Conservation (phyloP, 1,140 invertebrate genomes). For the Stegodyphus mimosarum region DNA sequence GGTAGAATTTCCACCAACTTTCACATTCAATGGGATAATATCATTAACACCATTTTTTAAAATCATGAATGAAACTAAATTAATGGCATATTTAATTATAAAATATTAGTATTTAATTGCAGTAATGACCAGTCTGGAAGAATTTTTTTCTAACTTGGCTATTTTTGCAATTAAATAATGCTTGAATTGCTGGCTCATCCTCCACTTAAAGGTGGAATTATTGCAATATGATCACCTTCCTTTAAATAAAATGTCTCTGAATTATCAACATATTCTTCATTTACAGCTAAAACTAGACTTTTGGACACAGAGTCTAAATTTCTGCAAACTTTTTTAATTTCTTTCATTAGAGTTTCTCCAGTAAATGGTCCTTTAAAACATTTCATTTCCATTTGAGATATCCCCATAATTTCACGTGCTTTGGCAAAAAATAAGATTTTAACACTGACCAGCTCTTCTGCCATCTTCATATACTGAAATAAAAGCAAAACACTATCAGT, state of each 20-base stretch:
- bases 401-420: conserved; percentile 55
- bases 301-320: conserved; percentile 14
- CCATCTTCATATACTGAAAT: conserved; percentile 6
- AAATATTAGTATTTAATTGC: no score
- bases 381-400: conserved; percentile 13
- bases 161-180: no score
- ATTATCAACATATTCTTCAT: conserved; percentile 57
- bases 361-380: conserved; percentile 7
- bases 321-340: conserved; percentile 16
- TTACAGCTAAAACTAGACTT: conserved; percentile 51
- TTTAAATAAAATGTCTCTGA: conserved; percentile 33
- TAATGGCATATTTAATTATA: no score
- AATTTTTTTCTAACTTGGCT: no score
- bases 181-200: conserved; percentile 24
- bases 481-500: not conserved
- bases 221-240: conserved; percentile 59
- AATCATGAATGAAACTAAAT: no score
- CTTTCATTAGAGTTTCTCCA: conserved; percentile 2
- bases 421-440: conserved; percentile 62
- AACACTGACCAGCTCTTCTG: conserved; percentile 15
- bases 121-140: no score
- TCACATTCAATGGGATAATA: no score
- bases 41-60: no score
- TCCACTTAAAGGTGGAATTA: conserved; percentile 62
- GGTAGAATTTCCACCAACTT: no score